phyloP scores from a whole-genome alignment of 2,888 invertebrate genomes.

The Ormia ochracea region DNA sequence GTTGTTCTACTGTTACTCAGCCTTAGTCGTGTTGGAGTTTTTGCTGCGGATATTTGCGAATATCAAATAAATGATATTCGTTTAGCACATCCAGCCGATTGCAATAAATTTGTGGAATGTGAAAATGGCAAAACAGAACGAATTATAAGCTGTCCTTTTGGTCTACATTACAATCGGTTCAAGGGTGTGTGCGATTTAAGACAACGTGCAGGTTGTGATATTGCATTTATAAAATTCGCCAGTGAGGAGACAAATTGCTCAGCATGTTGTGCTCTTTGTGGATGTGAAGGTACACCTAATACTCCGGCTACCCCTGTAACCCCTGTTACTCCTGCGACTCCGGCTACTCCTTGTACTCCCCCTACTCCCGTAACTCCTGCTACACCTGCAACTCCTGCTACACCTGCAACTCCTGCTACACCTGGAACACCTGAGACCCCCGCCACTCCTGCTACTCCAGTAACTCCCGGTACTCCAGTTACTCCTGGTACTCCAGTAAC shows the following conservation, averaged over 20 bases:
- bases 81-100: constrained; percentile 65
- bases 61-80: constrained; percentile 66
- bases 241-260: constrained; percentile 12
- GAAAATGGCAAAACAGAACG: constrained; percentile 58
- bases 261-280: constrained; percentile 21
- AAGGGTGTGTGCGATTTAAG: constrained; percentile 48
- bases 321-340: not conserved
- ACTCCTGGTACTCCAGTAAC: not conserved
- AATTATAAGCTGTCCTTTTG: constrained; percentile 48
- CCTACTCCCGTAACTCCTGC: not conserved
- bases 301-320: not conserved
- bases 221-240: not conserved
- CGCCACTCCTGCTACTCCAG: not conserved
- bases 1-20: not conserved
- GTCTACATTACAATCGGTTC: constrained; percentile 57
- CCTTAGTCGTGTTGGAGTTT: not conserved
- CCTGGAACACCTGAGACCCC: not conserved
- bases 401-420: not conserved
- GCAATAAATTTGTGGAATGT: constrained; percentile 68
- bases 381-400: not conserved
- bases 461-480: not conserved
- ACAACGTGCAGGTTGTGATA: constrained; percentile 44
- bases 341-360: not conserved
- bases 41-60: constrained; percentile 63
- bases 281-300: not conserved